Evolutionary conservation across 2,888 invertebrate species (phyloP).

Genomic region (Keiferia lycopersicella): DNA sequence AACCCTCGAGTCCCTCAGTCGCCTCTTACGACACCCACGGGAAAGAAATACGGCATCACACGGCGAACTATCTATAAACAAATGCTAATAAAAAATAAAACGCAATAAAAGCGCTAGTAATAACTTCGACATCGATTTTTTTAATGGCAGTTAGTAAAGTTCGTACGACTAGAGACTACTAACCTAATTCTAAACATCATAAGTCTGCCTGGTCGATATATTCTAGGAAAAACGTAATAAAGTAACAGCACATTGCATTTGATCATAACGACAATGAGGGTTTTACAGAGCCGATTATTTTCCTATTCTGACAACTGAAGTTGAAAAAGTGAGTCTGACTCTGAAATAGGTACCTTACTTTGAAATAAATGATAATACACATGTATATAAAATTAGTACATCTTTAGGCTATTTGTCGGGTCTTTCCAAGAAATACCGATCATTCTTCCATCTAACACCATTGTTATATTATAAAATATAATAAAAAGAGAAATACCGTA

Average conservation of each 20-base stretch:
- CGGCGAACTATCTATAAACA: no score
- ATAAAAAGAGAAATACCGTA: background rate
- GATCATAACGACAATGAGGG: background rate
- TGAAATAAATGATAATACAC: no score
- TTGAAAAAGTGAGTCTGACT: no score
- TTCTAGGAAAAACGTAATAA: slow-evolving; percentile 14
- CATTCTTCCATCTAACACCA: background rate
- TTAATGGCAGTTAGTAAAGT: background rate
- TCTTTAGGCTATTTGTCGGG: no score
- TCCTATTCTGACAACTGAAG: no score
- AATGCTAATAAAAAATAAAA: no score
- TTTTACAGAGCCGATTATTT: no score
- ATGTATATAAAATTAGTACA: no score
- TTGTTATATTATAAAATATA: background rate
- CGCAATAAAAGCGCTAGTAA: background rate
- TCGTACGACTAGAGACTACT: background rate
- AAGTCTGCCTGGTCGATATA: background rate
- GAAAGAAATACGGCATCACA: no score
- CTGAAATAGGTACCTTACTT: no score
- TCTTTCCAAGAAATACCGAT: background rate
- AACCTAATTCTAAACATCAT: slow-evolving; percentile 16
- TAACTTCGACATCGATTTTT: slow-evolving; percentile 2
- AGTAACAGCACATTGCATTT: background rate
- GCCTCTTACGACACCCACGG: no score
- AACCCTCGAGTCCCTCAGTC: no score